Percentiles rank a stretch among this genome's conserved stretches.
Conservation (phyloP, 2,888 invertebrate species). For the Hyppa rectilinea region DNA sequence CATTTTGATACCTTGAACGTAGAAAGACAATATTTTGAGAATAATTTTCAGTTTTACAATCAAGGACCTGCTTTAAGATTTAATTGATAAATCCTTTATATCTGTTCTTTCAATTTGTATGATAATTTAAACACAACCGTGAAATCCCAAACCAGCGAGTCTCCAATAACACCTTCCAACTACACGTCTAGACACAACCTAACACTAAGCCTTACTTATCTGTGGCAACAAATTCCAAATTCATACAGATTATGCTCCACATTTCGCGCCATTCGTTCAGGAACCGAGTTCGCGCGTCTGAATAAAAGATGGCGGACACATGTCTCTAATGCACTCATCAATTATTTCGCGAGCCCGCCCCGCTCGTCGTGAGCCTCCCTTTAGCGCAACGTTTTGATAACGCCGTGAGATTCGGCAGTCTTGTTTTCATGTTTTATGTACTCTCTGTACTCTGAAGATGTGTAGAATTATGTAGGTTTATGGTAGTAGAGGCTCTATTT, state of each 20-base stretch:
- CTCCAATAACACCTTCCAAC: conserved; percentile 2
- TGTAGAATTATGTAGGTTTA: conserved; percentile 29
- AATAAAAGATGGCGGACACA: conserved; percentile 87
- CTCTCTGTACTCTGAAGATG: conserved; percentile 37
- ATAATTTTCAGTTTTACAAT: neutral
- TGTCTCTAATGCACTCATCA: conserved; percentile 89
- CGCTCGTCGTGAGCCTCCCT: conserved; percentile 63
- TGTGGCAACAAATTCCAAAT: conserved; percentile 66
- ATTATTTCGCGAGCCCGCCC: conserved; percentile 80
- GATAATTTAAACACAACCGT: too few species aligned
- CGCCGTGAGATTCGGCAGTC: conserved; percentile 66
- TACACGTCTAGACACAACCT: conserved; percentile 35
- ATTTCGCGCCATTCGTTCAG: conserved; percentile 64
- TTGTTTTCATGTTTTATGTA: conserved; percentile 68
- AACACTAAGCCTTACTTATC: conserved; percentile 50
- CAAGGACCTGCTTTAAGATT: too few species aligned
- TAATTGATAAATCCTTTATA: too few species aligned
- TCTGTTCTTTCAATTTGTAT: too few species aligned
- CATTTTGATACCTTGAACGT: neutral
- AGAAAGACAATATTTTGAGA: neutral
- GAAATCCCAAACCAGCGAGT: neutral
- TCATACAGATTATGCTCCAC: conserved; percentile 74
- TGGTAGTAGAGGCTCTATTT: neutral
- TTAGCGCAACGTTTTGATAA: conserved; percentile 71
- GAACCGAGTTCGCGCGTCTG: conserved; percentile 70